phyloP scores from a whole-genome alignment of 2,113 vertebrate species.

The Neolamprologus sp. region DNA sequence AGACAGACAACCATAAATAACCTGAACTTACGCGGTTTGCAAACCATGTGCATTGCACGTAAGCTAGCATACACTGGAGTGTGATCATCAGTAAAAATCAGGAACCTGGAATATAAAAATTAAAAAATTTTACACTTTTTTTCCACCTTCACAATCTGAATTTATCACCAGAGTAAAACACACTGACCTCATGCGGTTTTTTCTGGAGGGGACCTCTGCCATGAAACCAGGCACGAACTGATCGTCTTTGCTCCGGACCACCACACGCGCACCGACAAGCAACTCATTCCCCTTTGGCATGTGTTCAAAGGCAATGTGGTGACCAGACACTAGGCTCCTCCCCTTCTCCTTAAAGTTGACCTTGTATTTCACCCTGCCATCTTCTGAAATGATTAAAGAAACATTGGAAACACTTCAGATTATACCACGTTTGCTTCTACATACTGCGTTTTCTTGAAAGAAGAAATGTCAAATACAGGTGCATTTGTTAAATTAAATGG shows the following conservation, averaged over 20 bases:
- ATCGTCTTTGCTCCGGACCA: constrained; percentile 73
- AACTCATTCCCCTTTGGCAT: constrained; percentile 67
- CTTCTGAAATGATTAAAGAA: constrained; percentile 53
- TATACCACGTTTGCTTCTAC: neutral
- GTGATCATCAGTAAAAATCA: constrained; percentile 87
- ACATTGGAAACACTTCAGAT: neutral
- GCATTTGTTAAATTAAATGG: neutral
- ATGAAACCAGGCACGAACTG: constrained; percentile 78
- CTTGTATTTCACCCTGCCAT: constrained; percentile 76
- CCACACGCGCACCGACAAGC: constrained; percentile 81
- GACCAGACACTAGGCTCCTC: constrained; percentile 80
- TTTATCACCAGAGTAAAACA: neutral
- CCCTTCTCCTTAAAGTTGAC: constrained; percentile 82
- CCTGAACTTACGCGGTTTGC: constrained; percentile 78
- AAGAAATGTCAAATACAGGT: neutral
- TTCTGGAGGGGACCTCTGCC: constrained; percentile 81
- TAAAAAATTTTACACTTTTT: neutral
- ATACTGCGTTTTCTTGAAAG: neutral
- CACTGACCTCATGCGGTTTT: constrained; percentile 81
- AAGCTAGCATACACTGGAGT: constrained; percentile 78
- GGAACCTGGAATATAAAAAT: constrained; percentile 71
- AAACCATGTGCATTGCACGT: constrained; percentile 77
- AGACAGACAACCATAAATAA: neutral
- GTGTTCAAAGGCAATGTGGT: constrained; percentile 81
- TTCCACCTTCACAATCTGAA: neutral